Evolutionary conservation across 2,888 invertebrate species (phyloP), one percentile per base, ranked within the genome.

Genomic region (Mesorhabditis sp.): DNA sequence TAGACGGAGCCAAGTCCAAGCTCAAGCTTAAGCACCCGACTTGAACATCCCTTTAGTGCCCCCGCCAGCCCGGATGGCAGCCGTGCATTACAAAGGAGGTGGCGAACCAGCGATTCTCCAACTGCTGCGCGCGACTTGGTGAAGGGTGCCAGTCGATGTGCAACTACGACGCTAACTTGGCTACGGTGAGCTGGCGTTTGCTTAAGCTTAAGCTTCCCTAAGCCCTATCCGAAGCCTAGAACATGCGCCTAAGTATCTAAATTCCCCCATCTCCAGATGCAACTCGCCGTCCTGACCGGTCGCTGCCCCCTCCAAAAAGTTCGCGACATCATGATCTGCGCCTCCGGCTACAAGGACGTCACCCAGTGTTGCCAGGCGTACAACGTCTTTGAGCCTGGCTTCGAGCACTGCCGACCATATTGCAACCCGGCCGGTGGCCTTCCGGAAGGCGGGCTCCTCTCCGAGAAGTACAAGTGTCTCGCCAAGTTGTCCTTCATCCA

Each of bases 261-360:
- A 41, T 13, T 65, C 41, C 45, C 6, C 41, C 41, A 6, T 41
- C 69, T 74, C 45, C 71, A 83, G 83, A 81, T 84, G 74, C 84
- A 84, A 83, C 66, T 84, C 43, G 82, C 83, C 44, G 84, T 84
- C 5, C 73, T 84, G 43, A 84, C 84, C 4, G 84, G 84, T 45
- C 78, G 84, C 13, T 84, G 84, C 69, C 84, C 84, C 5, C 73
- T 84, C 45, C 72, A 72, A 68, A 84, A 83, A 70, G 84, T 84
- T 6, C 83, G 78, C 44, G 84, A 83, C 68, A 82, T 84, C 71
- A 84, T 84, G 84, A 74, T 84, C 66, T 84, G 84, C 67, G 84
- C 83, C 44, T 83, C 82, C 7, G 83, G 83, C n/a, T 82, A 83
- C 71, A 76, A 84, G 71, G 84, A 84, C 63, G 84, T 83, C 42